These are phyloP conservation scores for Ageneiosus marmoratus DNA, from an alignment of 2,113 vertebrate genomes.

Conservation along the genomic window DNA sequence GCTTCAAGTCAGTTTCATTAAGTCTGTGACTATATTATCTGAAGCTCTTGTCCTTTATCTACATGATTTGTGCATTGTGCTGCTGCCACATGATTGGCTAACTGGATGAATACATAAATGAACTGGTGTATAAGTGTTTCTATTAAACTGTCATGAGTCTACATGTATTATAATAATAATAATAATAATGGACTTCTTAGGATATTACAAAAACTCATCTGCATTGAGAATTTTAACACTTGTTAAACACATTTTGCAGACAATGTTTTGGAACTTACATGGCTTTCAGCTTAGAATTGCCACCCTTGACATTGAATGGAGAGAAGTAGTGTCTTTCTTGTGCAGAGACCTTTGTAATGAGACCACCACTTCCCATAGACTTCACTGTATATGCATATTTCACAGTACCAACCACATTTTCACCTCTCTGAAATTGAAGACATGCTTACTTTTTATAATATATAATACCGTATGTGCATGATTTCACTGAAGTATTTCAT, in stretches of 20 bases:
- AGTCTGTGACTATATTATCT: background rate
- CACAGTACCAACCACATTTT: constrained; percentile 61
- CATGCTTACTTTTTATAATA: background rate
- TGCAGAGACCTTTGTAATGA: constrained; percentile 66
- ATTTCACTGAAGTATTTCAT: background rate
- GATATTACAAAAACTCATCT: background rate
- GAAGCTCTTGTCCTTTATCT: background rate
- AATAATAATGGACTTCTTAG: background rate
- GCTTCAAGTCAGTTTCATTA: background rate
- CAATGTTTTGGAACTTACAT: constrained; percentile 55
- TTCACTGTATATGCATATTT: constrained; percentile 69
- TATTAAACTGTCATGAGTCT: background rate
- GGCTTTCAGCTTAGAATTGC: constrained; percentile 68
- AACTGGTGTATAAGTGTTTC: background rate
- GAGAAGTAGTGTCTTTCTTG: constrained; percentile 70
- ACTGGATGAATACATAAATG: background rate
- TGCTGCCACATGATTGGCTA: background rate
- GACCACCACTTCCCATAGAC: constrained; percentile 61
- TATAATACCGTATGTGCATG: background rate
- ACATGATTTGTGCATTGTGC: background rate
- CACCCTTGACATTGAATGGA: constrained; percentile 74
- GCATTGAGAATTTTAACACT: background rate
- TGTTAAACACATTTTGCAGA: background rate
- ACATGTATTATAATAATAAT: background rate
- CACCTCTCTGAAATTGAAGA: constrained; percentile 65